Percentiles rank a stretch among this genome's conserved stretches.
Evolutionary conservation across 2,113 vertebrate species (phyloP).

Genomic region (Boulengeromyrus knoepffleri): DNA sequence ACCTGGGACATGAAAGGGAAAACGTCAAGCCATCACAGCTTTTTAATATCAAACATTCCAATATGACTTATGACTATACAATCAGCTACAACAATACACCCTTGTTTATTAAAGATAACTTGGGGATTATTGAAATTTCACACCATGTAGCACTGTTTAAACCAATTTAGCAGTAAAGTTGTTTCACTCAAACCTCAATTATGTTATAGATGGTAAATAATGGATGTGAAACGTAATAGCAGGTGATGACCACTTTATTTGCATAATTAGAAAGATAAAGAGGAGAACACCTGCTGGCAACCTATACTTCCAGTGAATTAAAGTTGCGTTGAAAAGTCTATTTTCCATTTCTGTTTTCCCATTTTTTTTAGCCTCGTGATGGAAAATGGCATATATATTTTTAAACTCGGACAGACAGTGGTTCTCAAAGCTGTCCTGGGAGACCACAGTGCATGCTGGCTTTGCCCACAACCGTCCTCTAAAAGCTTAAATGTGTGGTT

Average conservation of each 20-base stretch:
- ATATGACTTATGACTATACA: background rate
- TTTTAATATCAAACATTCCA: background rate
- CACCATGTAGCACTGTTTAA: background rate
- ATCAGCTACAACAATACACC: background rate
- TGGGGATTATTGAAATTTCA: background rate
- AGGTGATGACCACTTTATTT: background rate
- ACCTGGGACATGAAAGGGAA: background rate
- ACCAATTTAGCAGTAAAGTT: background rate
- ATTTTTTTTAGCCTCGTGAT: background rate
- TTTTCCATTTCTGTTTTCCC: background rate
- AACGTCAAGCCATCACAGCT: background rate
- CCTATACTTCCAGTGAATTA: background rate
- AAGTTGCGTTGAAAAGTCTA: background rate
- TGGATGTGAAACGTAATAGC: background rate
- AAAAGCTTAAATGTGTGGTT: background rate
- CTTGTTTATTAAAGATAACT: background rate
- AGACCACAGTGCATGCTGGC: background rate
- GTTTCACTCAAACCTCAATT: background rate
- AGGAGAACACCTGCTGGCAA: background rate
- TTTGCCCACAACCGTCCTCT: background rate
- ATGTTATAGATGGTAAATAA: slow-evolving; percentile 1
- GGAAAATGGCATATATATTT: background rate
- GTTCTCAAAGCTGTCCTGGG: background rate
- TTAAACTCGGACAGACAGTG: background rate
- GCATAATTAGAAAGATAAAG: background rate